Evolutionary conservation across 2,797 vertebrate genomes (phyloP).

Genomic region (Menidia menidia): DNA sequence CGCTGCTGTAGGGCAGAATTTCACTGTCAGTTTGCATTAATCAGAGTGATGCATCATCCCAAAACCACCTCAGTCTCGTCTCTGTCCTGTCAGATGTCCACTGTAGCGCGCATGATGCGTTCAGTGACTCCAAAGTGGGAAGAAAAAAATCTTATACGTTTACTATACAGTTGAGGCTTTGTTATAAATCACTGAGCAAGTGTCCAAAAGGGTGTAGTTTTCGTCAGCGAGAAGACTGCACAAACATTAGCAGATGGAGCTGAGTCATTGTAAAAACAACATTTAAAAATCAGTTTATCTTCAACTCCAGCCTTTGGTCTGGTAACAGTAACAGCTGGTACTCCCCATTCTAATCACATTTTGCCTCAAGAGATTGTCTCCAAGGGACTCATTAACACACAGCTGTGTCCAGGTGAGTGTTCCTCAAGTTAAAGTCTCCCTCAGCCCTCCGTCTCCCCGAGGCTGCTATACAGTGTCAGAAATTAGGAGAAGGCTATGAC

Average conservation of each 20-base stretch:
- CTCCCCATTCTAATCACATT: conserved; percentile 65
- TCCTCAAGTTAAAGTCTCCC: conserved; percentile 60
- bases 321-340: conserved; percentile 45
- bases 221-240: conserved; percentile 9
- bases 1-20: conserved; percentile 74
- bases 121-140: conserved; percentile 11
- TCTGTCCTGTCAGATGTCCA: conserved; percentile 36
- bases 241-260: neutral
- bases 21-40: conserved; percentile 74
- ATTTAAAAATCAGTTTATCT: conserved; percentile 12
- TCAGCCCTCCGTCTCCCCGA: conserved; percentile 43
- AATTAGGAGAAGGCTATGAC: conserved; percentile 37
- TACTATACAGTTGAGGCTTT: conserved; percentile 3
- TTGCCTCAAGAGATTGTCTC: conserved; percentile 61
- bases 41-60: conserved; percentile 59
- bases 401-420: conserved; percentile 59
- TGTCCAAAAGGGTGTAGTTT: neutral
- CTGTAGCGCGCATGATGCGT: conserved; percentile 35
- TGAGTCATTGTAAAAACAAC: neutral
- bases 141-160: conserved; percentile 7
- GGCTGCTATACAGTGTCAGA: conserved; percentile 38
- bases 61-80: conserved; percentile 35
- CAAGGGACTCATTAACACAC: conserved; percentile 71
- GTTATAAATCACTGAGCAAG: neutral
- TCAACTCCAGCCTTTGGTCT: conserved; percentile 2